phyloP scores from a whole-genome alignment of 1,140 invertebrate genomes.

The Eupristina koningsbergeri region DNA sequence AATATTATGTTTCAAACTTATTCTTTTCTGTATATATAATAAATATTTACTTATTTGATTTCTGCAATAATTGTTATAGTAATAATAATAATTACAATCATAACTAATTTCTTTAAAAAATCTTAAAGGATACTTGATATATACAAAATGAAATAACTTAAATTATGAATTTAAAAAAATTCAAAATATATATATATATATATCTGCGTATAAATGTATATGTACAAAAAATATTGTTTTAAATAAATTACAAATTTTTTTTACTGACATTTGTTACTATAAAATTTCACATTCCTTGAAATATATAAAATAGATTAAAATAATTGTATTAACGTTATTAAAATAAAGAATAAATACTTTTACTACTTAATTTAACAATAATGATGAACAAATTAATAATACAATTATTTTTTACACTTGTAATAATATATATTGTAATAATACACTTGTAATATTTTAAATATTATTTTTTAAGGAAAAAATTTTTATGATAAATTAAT shows the following conservation, averaged over 20 bases:
- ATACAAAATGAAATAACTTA: too few species aligned
- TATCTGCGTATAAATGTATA: too few species aligned
- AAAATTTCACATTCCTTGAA: conserved; percentile 43
- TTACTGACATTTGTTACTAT: neutral
- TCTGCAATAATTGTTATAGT: too few species aligned
- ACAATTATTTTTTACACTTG: conserved; percentile 41
- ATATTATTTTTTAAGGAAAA: conserved; percentile 5
- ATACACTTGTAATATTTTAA: neutral
- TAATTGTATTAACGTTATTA: conserved; percentile 22
- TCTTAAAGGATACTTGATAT: too few species aligned
- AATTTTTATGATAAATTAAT: conserved; percentile 5
- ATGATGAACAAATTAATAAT: conserved; percentile 25
- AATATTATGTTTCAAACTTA: neutral
- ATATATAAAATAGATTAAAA: conserved; percentile 23
- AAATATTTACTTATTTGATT: neutral
- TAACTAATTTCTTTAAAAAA: too few species aligned
- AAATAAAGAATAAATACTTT: neutral
- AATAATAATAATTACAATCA: too few species aligned
- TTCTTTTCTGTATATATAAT: neutral
- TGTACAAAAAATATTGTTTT: neutral
- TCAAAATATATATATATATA: neutral
- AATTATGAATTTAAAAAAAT: too few species aligned
- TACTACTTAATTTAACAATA: conserved; percentile 17
- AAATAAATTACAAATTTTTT: neutral
- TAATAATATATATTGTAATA: neutral